Conservation (phyloP, 1,140 invertebrate genomes). For the Aphidius ervi region DNA sequence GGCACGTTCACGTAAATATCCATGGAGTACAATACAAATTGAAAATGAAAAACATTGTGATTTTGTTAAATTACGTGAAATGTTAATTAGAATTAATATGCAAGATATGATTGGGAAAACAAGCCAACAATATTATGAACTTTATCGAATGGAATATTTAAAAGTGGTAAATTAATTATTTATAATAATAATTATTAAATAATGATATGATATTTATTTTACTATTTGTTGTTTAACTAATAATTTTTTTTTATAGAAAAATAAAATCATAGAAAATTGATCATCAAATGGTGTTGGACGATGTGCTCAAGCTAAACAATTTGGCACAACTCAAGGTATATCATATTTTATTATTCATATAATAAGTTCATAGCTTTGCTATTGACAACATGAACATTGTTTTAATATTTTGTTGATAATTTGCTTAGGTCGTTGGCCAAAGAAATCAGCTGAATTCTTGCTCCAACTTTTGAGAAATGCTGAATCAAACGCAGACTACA, state of each 20-base stretch:
- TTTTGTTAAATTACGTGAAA: slow-evolving; percentile 97
- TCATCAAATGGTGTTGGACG: slow-evolving; percentile 74
- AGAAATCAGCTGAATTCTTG: slow-evolving; percentile 97
- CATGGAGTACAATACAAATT: slow-evolving; percentile 99
- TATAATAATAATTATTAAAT: neutral
- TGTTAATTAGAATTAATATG: slow-evolving; percentile 98
- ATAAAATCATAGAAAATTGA: too few relatives aligned
- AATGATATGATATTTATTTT: neutral
- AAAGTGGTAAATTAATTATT: too few relatives aligned
- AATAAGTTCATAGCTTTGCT: neutral
- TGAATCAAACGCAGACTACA: slow-evolving; percentile 97
- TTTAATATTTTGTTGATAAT: neutral
- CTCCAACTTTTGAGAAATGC: slow-evolving; percentile 96
- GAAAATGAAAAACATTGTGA: slow-evolving; percentile 99
- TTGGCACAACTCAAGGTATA: slow-evolving; percentile 85
- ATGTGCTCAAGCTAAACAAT: slow-evolving; percentile 97
- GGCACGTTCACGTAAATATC: slow-evolving; percentile 93
- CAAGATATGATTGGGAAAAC: slow-evolving; percentile 98
- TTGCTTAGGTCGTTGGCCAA: slow-evolving; percentile 81
- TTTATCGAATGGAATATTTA: slow-evolving; percentile 88
- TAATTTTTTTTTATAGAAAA: too few relatives aligned
- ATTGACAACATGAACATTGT: neutral
- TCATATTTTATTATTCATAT: slow-evolving; percentile 18
- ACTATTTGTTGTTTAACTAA: too few relatives aligned
- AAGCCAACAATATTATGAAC: slow-evolving; percentile 91